Percentiles rank a stretch among this genome's conserved stretches.
Conservation (phyloP, 2,113 vertebrate species). For the Psittacula cyanocephala region DNA sequence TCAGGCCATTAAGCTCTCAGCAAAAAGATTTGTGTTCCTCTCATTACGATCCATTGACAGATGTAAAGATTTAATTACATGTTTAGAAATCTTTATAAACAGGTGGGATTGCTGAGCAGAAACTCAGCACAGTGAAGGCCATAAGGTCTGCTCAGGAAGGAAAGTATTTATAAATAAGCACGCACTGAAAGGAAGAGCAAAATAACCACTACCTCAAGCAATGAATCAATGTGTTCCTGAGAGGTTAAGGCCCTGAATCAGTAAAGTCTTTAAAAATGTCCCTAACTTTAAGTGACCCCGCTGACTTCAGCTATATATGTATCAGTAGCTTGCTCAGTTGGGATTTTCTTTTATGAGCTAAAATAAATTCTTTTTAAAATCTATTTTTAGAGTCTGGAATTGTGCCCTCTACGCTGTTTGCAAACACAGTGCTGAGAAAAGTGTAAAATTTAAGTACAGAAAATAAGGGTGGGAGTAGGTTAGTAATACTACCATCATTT, state of each 20-base stretch:
- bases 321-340: background rate
- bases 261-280: background rate
- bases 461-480: background rate
- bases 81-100: slow-evolving; percentile 36
- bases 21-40: slow-evolving; percentile 8
- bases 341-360: background rate
- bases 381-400: background rate
- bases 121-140: background rate
- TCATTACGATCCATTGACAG: background rate
- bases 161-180: background rate
- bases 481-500: background rate
- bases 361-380: background rate
- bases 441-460: background rate
- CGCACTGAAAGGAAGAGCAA: background rate
- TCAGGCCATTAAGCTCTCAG: background rate
- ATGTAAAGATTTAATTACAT: slow-evolving; percentile 36
- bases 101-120: slow-evolving; percentile 4
- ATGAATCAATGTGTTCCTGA: background rate
- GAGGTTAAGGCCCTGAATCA: background rate
- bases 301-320: background rate
- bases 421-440: background rate
- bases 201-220: background rate
- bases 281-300: background rate
- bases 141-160: background rate
- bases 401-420: background rate